A percentile compares a stretch with the other conserved stretches of the same genome.
Conservation (phyloP, 2,888 invertebrate genomes). For the Apodemia hepburni region DNA sequence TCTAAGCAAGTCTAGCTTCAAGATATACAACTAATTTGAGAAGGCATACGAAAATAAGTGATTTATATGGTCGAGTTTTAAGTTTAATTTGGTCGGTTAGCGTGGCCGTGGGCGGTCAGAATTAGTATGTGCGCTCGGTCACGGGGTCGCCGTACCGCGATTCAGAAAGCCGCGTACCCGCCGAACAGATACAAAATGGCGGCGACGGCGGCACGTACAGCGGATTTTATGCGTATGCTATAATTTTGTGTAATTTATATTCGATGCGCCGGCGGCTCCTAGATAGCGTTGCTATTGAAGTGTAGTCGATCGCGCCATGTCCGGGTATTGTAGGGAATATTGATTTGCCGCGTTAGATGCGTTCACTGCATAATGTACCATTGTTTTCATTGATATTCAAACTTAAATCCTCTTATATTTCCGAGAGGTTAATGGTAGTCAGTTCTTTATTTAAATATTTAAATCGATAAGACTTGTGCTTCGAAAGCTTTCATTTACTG, state of each 20-base stretch:
- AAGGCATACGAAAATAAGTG: conserved; percentile 25
- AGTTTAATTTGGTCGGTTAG: conserved; percentile 40
- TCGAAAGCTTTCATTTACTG: no score
- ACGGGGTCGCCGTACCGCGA: conserved; percentile 63
- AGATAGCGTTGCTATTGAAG: conserved; percentile 69
- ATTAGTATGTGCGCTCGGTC: conserved; percentile 73
- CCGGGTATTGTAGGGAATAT: conserved; percentile 60
- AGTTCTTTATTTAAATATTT: neutral
- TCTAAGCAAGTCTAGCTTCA: conserved; percentile 45
- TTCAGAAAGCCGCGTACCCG: conserved; percentile 33
- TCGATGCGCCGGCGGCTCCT: conserved; percentile 63
- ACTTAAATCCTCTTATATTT: conserved; percentile 34
- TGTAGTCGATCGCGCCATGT: conserved; percentile 54
- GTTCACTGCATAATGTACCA: conserved; percentile 49
- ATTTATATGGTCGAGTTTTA: neutral
- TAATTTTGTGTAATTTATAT: conserved; percentile 72
- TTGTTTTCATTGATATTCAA: conserved; percentile 40
- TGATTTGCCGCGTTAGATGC: conserved; percentile 58
- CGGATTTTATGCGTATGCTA: conserved; percentile 38
- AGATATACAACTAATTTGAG: conserved; percentile 37
- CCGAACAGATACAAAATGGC: conserved; percentile 39
- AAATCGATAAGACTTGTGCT: no score
- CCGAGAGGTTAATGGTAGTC: conserved; percentile 22
- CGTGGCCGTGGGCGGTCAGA: conserved; percentile 72
- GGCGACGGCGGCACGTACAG: conserved; percentile 30